A percentile compares a stretch with the other conserved stretches of the same genome.
Evolutionary conservation across 2,797 vertebrate species (phyloP).

Genomic region (Delichon dasypus): DNA sequence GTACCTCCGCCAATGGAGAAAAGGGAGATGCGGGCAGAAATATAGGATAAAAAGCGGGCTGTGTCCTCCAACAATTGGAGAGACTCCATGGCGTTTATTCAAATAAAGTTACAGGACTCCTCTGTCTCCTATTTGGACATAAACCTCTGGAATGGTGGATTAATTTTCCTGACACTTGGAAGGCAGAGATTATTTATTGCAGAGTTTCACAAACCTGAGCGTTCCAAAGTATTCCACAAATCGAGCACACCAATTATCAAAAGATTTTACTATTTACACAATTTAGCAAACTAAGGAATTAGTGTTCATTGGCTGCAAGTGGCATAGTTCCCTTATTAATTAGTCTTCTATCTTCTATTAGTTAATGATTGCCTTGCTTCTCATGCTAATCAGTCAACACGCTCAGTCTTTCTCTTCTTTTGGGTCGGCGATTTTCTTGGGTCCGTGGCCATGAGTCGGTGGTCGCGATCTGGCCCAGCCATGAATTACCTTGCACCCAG

Average conservation of each 20-base stretch:
- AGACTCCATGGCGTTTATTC: background rate
- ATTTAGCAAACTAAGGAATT: background rate
- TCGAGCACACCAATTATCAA: rapidly evolving
- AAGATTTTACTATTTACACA: background rate
- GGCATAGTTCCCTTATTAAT: background rate
- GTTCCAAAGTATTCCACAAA: background rate
- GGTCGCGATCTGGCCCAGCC: background rate
- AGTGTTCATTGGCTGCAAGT: background rate
- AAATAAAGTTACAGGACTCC: background rate
- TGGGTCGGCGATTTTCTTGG: background rate
- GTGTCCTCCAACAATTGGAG: background rate
- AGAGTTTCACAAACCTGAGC: background rate
- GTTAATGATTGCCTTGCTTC: rapidly evolving
- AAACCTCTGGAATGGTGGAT: background rate
- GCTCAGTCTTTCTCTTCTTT: background rate
- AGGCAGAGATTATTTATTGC: background rate
- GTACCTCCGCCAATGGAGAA: background rate
- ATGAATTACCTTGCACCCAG: background rate
- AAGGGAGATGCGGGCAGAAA: background rate
- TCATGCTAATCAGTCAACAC: background rate
- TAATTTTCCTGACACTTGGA: background rate
- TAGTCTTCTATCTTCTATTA: background rate
- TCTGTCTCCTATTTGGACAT: background rate
- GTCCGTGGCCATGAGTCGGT: rapidly evolving
- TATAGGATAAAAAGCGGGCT: background rate